Evolutionary conservation across 30 jellyfish, hydroid and myxozoan genomes (phyloP), one percentile per base, ranked within the genome.

Genomic region (Chironex yamaguchii): DNA sequence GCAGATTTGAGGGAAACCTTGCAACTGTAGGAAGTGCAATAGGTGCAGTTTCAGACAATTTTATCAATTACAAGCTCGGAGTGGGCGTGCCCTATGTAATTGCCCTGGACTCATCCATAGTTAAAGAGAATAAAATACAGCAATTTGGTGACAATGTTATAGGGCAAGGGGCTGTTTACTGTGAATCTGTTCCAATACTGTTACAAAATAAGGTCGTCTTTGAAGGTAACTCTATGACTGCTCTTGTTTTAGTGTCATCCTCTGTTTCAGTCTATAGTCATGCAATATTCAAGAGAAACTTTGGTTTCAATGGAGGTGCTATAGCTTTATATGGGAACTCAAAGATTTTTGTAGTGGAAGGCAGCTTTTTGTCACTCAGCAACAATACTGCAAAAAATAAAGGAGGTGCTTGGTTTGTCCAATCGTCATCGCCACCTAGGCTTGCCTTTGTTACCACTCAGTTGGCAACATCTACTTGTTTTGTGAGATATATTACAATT

Each of bases 1-100:
- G 89, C 28, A 49, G 23, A 23, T 91, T 91, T 29, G 71, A 2
- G 0, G 24, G 24, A 24, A 91, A 91, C 67, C 20, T 11, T 0
- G 98, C 96, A 3, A 91, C 98, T 26, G 93, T 91, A 26, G 98
- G 98, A 1, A 74, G 91, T 34, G 98, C 98, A 0, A 9, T 91
- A 25, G 98, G 91, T 14, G 33, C 79, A 21, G 71, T 96, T 0
- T 82, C 98, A 33, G 54, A 84, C 14, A 85, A 81, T 50, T 25
- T 84, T 53, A 79, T 84, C 52, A 13, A 4, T n/a, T 51, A 49
- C 30, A 75, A 88, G 0, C 42, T 91, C 28, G 95, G 96, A 23
- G 75, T 92, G 32, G 98, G 96, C 0, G 66, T 78, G 23, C 36
- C 96, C 2, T 77, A 71, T 36, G 70, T 65, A 23, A 58, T 91